Conservation (phyloP, 2,797 vertebrate genomes). For the Dendrocincla tyrannina region DNA sequence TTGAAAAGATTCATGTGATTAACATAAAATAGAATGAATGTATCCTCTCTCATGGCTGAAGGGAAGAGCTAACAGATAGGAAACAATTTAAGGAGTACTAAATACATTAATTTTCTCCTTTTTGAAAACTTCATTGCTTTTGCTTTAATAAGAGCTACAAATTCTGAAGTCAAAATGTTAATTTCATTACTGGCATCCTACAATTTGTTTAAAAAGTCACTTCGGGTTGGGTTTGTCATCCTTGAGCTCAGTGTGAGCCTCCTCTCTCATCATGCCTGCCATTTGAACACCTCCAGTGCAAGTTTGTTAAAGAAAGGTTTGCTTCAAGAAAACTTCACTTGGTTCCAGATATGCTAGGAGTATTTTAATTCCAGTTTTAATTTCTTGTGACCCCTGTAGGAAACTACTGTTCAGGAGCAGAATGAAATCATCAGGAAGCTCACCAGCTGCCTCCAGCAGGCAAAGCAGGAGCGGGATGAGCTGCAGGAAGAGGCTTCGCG, state of each 20-base stretch:
- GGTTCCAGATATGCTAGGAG: neutral
- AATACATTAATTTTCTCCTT: neutral
- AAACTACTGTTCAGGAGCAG: conserved; percentile 80
- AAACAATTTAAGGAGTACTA: neutral
- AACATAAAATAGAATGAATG: neutral
- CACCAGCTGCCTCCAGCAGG: conserved; percentile 81
- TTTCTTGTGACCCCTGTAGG: conserved; percentile 58
- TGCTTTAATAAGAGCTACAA: neutral
- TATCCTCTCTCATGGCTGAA: neutral
- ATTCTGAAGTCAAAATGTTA: neutral
- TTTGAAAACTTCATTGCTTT: neutral
- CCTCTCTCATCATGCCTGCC: neutral
- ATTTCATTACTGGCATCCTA: neutral
- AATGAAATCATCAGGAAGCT: conserved; percentile 83
- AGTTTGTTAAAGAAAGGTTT: neutral
- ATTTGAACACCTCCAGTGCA: neutral
- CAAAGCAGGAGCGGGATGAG: conserved; percentile 76
- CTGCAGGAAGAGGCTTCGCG: conserved; percentile 79
- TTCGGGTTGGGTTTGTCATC: neutral
- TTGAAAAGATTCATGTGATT: neutral
- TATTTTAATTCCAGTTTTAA: neutral
- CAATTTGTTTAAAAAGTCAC: neutral
- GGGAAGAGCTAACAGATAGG: neutral
- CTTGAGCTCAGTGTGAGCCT: neutral
- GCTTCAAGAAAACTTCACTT: neutral